These are phyloP conservation scores for Pogonomyrmex californicus DNA, from an alignment of 1,140 invertebrate genomes.

Conservation along the genomic window DNA sequence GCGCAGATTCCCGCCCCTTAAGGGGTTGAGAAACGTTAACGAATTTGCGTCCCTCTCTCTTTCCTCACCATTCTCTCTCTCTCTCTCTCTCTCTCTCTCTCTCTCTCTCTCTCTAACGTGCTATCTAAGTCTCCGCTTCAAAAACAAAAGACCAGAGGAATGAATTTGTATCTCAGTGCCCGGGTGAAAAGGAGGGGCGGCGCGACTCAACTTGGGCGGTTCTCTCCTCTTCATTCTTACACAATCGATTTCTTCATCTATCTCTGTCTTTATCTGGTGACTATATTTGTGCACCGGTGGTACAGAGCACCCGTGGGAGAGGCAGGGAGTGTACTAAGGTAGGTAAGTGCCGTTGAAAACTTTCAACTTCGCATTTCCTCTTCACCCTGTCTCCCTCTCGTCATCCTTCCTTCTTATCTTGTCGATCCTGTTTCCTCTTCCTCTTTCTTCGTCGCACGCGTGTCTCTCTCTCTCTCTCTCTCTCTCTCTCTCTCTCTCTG, in stretches of 20 bases:
- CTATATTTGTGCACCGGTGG: slow-evolving; percentile 78
- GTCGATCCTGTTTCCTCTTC: slow-evolving; percentile 58
- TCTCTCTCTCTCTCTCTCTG: background rate
- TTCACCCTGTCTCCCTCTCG: slow-evolving; percentile 39
- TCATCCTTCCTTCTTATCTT: slow-evolving; percentile 42
- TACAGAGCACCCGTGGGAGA: slow-evolving; percentile 51
- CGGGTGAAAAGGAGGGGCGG: slow-evolving; percentile 30
- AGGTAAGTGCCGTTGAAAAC: slow-evolving; percentile 80
- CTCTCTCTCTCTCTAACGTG: background rate
- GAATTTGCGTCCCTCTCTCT: slow-evolving; percentile 68
- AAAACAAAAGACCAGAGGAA: slow-evolving; percentile 76
- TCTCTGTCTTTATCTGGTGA: slow-evolving; percentile 70
- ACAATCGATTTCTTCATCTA: slow-evolving; percentile 53
- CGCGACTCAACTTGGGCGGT: slow-evolving; percentile 69
- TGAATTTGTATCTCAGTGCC: slow-evolving; percentile 77
- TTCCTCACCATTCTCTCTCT: slow-evolving; percentile 20
- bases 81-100: too few relatives aligned
- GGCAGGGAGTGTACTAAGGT: slow-evolving; percentile 65
- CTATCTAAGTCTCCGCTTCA: slow-evolving; percentile 60
- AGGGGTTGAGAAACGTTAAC: slow-evolving; percentile 71
- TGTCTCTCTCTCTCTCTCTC: background rate
- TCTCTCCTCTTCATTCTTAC: slow-evolving; percentile 41
- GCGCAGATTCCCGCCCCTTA: slow-evolving; percentile 26
- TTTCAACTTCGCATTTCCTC: slow-evolving; percentile 79
- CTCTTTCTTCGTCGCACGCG: slow-evolving; percentile 52